Conservation (phyloP, 1,140 invertebrate species). For the Drosophila tsacasi region DNA sequence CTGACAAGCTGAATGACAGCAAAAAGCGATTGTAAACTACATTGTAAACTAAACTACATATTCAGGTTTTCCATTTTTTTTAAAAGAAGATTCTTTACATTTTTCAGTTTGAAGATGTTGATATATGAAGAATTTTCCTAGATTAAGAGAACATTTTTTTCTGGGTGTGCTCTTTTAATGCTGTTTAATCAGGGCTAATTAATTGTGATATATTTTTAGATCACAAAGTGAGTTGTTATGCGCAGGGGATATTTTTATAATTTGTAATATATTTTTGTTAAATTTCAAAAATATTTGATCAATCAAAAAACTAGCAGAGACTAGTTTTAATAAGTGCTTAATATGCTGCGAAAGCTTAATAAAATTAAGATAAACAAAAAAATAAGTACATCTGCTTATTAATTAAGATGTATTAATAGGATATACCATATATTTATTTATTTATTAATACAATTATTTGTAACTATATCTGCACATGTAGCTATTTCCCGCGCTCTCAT, state of each 20-base stretch:
- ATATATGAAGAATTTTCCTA: background rate
- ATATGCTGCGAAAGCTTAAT: background rate
- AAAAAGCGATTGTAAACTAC: constrained; percentile 54
- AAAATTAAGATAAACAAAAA: background rate
- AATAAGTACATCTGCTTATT: background rate
- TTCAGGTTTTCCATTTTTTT: background rate
- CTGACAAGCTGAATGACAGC: constrained; percentile 24
- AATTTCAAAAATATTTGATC: background rate
- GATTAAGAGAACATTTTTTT: too few species aligned
- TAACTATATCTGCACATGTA: background rate
- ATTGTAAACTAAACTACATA: background rate
- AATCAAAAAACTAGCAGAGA: background rate
- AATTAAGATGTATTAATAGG: background rate
- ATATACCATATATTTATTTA: background rate
- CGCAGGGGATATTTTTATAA: background rate
- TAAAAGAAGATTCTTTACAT: background rate
- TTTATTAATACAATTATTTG: background rate
- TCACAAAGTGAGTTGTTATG: constrained; percentile 7
- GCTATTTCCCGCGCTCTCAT: too few species aligned
- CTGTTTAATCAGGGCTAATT: constrained; percentile 21
- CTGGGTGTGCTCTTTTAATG: background rate
- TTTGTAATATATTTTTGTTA: constrained; percentile 1
- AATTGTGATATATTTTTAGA: constrained; percentile 66
- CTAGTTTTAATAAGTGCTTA: too few species aligned
- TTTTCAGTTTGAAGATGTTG: background rate